These are phyloP conservation scores for Cladopsammia gracilis DNA, from an alignment of 64 coral and sea anemone genomes.

Conservation along the genomic window DNA sequence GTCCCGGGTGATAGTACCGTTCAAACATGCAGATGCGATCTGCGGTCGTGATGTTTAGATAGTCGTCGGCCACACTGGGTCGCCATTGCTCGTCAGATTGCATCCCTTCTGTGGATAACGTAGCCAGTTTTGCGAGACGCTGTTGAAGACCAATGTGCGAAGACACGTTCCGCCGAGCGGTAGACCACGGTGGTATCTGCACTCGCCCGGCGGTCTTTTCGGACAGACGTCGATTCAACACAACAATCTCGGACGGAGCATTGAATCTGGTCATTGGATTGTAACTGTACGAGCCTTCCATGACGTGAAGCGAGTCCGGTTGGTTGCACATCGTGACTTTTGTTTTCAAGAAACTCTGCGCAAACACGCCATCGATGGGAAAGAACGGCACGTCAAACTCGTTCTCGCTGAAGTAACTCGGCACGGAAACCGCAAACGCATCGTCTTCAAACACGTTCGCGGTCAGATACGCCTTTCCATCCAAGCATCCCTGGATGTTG, in stretches of 20 bases:
- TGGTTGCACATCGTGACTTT: not conserved
- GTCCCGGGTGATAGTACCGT: not conserved
- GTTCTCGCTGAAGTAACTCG: not conserved
- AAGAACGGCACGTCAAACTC: not conserved
- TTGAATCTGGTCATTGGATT: not conserved
- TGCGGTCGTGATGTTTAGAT: not conserved
- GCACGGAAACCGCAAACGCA: not conserved
- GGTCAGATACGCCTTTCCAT: not conserved
- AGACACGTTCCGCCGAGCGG: not conserved
- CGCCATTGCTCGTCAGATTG: not conserved
- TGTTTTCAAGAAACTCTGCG: not conserved
- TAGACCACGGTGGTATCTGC: not conserved
- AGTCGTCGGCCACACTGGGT: not conserved
- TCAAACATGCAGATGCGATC: slow-evolving; percentile 2
- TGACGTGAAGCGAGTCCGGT: not conserved
- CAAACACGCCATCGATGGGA: not conserved
- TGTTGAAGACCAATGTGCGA: not conserved
- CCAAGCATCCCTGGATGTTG: not conserved
- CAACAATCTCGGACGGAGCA: not conserved
- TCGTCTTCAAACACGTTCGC: not conserved
- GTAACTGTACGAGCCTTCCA: not conserved
- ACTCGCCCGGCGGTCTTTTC: not conserved
- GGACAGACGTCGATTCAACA: not conserved
- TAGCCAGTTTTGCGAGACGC: not conserved
- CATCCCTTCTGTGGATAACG: not conserved